phyloP scores from a whole-genome alignment of 2,113 vertebrate genomes.

The Neolamprologus falcicula region DNA sequence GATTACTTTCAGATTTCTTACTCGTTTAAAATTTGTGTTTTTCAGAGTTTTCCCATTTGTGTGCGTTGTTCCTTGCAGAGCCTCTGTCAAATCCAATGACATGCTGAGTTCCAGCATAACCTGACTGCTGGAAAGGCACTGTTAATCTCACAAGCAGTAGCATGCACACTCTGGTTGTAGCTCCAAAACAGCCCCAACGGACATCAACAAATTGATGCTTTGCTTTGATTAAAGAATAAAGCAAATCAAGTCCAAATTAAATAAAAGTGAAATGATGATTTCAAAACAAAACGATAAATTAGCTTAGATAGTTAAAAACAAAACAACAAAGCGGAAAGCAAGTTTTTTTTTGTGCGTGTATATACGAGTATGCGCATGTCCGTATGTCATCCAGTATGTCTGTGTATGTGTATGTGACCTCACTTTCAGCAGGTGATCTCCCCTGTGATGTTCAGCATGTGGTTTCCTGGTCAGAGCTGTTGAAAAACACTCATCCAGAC shows the following conservation, averaged over 20 bases:
- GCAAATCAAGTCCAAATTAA: not conserved
- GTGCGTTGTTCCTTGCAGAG: conserved; percentile 16
- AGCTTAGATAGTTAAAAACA: not conserved
- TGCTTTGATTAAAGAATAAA: not conserved
- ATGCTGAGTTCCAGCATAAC: conserved; percentile 15
- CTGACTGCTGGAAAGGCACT: not conserved
- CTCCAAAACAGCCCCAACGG: not conserved
- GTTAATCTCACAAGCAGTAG: conserved; percentile 1
- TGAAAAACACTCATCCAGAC: conserved; percentile 37
- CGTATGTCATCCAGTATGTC: not conserved
- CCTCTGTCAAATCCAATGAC: conserved; percentile 24
- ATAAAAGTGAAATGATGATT: not conserved
- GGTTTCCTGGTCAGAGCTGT: conserved; percentile 60
- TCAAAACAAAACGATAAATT: not conserved
- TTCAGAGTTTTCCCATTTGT: not conserved
- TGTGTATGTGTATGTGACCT: conserved; percentile 20
- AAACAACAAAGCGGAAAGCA: not conserved
- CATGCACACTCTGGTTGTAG: not conserved
- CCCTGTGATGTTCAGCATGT: conserved; percentile 58
- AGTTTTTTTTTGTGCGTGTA: not conserved
- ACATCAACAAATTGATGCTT: not conserved
- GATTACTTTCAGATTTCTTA: not conserved
- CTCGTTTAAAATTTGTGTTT: not conserved
- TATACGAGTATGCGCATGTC: not conserved
- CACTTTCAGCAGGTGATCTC: conserved; percentile 57